Conservation (phyloP, 2,888 invertebrate genomes). For the Gortyna flavago region DNA sequence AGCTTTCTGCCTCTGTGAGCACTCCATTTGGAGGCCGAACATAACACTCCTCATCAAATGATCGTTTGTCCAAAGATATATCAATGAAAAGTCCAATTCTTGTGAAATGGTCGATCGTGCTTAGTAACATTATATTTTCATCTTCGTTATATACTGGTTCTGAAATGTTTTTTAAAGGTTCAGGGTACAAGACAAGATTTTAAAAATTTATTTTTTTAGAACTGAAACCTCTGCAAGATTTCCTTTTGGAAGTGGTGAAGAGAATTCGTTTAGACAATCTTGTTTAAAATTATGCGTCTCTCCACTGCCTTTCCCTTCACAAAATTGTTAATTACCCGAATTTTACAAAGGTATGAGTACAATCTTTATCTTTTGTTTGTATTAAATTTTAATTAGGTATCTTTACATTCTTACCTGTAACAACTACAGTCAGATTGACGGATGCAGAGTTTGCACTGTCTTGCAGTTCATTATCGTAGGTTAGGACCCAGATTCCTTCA, state of each 20-base stretch:
- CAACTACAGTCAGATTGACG: conserved; percentile 17
- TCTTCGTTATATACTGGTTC: conserved; percentile 1
- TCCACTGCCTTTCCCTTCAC: no score
- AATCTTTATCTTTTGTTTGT: background rate
- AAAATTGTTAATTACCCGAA: background rate
- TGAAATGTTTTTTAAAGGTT: conserved; percentile 11
- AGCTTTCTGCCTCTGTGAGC: background rate
- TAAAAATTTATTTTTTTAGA: no score
- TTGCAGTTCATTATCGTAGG: conserved; percentile 9
- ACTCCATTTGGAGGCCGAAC: conserved; percentile 44
- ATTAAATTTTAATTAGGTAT: background rate
- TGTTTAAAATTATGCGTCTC: background rate
- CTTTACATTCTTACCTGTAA: conserved; percentile 32
- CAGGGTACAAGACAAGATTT: background rate
- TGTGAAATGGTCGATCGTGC: conserved; percentile 42
- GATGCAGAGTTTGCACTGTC: background rate
- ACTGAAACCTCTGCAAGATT: background rate
- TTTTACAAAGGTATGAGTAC: background rate
- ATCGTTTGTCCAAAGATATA: conserved; percentile 56
- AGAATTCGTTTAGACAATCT: background rate
- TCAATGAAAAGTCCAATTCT: conserved; percentile 36
- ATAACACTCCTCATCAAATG: conserved; percentile 58
- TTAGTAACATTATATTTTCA: conserved; percentile 6
- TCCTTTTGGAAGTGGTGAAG: background rate
- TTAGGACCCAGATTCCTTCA: conserved; percentile 45